A percentile compares a stretch with the other conserved stretches of the same genome.
Evolutionary conservation across 2,888 invertebrate genomes (phyloP).

Genomic region (Pterobdella sp.): DNA sequence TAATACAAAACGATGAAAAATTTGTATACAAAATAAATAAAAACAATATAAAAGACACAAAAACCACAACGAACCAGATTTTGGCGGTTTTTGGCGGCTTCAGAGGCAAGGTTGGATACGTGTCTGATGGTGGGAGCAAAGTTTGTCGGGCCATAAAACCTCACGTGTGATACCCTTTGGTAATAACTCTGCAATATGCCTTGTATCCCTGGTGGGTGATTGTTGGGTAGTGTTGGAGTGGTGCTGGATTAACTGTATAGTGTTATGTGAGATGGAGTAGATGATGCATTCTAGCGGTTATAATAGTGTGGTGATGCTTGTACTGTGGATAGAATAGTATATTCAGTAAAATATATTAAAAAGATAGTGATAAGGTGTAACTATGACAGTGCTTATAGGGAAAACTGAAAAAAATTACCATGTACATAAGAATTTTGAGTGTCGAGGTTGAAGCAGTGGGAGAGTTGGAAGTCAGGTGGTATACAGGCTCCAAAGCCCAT

Average conservation of each 20-base stretch:
- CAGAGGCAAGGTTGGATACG: slow-evolving; percentile 46
- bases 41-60: neutral
- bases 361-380: neutral
- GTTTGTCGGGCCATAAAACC: slow-evolving; percentile 49
- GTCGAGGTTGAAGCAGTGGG: slow-evolving; percentile 48
- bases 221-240: neutral
- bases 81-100: slow-evolving; percentile 43
- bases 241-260: too few relatives aligned
- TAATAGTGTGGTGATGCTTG: neutral
- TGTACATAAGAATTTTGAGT: slow-evolving; percentile 42
- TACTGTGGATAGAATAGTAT: neutral
- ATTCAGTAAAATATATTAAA: neutral
- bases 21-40: neutral
- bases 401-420: neutral
- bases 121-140: slow-evolving; percentile 49
- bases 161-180: slow-evolving; percentile 44
- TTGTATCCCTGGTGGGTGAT: slow-evolving; percentile 43
- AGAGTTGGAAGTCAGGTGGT: slow-evolving; percentile 43
- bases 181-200: slow-evolving; percentile 47
- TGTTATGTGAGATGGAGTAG: neutral
- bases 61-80: slow-evolving; percentile 37
- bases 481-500: slow-evolving; percentile 49
- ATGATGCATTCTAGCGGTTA: neutral
- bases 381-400: neutral
- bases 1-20: neutral